Conservation (phyloP, 1,140 invertebrate genomes). For the Drosophila malerkotliana region DNA sequence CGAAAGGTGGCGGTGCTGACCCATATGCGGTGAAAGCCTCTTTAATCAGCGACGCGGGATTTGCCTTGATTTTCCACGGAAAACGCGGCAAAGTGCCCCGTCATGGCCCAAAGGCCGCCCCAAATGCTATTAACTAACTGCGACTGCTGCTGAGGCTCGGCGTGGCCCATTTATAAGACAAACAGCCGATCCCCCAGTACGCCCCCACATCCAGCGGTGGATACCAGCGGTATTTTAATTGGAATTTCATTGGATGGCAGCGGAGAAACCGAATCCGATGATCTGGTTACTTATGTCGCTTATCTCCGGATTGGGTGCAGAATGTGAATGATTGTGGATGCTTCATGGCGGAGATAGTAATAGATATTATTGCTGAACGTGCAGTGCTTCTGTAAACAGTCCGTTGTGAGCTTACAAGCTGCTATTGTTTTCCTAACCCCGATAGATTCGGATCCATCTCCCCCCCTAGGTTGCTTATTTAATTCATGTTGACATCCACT, state of each 20-base stretch:
- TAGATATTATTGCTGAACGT: not conserved
- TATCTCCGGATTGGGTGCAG: constrained; percentile 14
- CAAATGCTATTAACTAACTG: constrained; percentile 69
- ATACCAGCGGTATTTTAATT: constrained; percentile 50
- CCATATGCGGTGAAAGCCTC: constrained; percentile 76
- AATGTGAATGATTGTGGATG: constrained; percentile 25
- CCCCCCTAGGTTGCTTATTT: not conserved
- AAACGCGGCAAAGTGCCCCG: constrained; percentile 61
- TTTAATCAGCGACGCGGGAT: constrained; percentile 62
- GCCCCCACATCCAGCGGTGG: constrained; percentile 6
- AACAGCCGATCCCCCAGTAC: constrained; percentile 23
- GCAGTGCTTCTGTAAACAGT: too few species aligned
- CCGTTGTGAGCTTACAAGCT: too few species aligned
- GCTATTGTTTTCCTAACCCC: too few species aligned
- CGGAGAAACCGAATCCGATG: constrained; percentile 27
- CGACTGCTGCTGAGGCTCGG: not conserved
- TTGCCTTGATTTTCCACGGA: constrained; percentile 70
- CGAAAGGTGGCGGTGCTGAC: constrained; percentile 70
- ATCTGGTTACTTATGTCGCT: constrained; percentile 17
- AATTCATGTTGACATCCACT: constrained; percentile 43
- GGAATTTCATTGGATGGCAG: constrained; percentile 54
- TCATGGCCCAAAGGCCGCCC: constrained; percentile 62
- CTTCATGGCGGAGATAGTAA: not conserved
- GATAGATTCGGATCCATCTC: too few species aligned
- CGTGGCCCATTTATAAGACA: constrained; percentile 62